Base-by-base conservation (phyloP, 2,113 vertebrate species). In the Neotoma lepida region DNA sequence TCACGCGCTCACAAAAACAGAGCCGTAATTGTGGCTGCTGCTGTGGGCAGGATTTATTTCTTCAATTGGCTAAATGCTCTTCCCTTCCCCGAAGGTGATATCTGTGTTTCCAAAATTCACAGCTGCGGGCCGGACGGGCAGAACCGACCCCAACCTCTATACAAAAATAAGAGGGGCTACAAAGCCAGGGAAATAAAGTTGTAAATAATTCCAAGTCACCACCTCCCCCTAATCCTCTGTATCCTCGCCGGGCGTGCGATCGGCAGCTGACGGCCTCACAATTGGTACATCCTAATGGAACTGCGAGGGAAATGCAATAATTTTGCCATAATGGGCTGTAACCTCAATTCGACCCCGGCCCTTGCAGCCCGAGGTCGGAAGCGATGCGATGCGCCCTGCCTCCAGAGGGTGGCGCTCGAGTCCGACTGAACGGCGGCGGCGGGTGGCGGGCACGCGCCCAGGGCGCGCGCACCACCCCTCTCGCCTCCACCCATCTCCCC, bases 331-430 rank as follows among this genome's bases (percentile, higher is more conserved):
- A 99, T 99, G 98, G 98, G 98, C 98, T 98, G 99, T 99, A 99
- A 99, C 99, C 99, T 99, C 98, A 96, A 97, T 97, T 98, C 99
- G 99, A 99, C 99, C 99, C 99, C 98, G 97, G 98, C 98, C 98
- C 97, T 98, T 96, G 97, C 97, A 96, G 96, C 96, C 98, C 97
- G 92, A 96, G 56, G 97, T 93, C 97, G 89, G 95, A 94, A 97
- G 94, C 96, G 89, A 92, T 98, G 96, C 98, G 97, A 98, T 98
- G 96, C 78, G 6, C 96, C n/a, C 54, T 94, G 93, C 92, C 66
- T 97, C 99, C 99, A 99, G 99, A 98, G 98, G 99, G 99, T 99
- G 99, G 99, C 99, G 99, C 99, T 98, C 97, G 97, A 98, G 98
- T 98, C 99, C 98, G 98, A 98, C 97, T 89, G 98, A 98, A 98